Evolutionary conservation across 30 jellyfish, hydroid and myxozoan genomes (phyloP), one percentile per base, ranked within the genome.

Genomic region (Clytia hemisphaerica): DNA sequence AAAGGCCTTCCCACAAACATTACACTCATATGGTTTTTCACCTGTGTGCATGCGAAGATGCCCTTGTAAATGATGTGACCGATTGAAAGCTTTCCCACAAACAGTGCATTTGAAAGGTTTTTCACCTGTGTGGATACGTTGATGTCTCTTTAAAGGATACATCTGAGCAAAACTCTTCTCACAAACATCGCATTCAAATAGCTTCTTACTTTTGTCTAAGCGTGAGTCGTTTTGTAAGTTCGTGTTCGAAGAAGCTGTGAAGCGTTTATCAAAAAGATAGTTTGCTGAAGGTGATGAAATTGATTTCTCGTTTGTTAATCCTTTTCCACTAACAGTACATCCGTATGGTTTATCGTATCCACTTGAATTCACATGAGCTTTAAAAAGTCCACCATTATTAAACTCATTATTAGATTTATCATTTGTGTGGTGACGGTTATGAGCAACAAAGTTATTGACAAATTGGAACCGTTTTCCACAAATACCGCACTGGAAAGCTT

Each of bases 1-100:
- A 68, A 77, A 77, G 10, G 81, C 81, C 35, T 77, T 77, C 42
- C 90, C 90, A 57, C 90, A 77, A 81, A 33, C 90, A 80, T 54
- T 81, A 77, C 81, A n/a, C n/a, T n/a, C n/a, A n/a, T n/a, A n/a
- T n/a, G n/a, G 71, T 40, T 77, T 77, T 27, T 51, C 80, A 2
- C 38, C n/a, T n/a, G n/a, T n/a, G n/a, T n/a, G n/a, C 37, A 53
- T 77, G 57, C 30, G 53, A 60, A 42, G 42, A 64, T 77, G 90
- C 31, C 55, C 65, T 53, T 65, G 81, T 38, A 77, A 61, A 44
- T 81, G 65, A 3, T 80, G 57, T 16, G 75, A 15, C 49, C 71
- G 65, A 49, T 54, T 44, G 34, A 77, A 77, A 28, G 63, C 33
- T 27, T 55, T 77, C 50, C 51, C 28, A 30, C 90, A 77, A 4